Evolutionary conservation across 2,888 invertebrate genomes (phyloP), one percentile per base, ranked within the genome.

Genomic region (Athrips mouffetella): DNA sequence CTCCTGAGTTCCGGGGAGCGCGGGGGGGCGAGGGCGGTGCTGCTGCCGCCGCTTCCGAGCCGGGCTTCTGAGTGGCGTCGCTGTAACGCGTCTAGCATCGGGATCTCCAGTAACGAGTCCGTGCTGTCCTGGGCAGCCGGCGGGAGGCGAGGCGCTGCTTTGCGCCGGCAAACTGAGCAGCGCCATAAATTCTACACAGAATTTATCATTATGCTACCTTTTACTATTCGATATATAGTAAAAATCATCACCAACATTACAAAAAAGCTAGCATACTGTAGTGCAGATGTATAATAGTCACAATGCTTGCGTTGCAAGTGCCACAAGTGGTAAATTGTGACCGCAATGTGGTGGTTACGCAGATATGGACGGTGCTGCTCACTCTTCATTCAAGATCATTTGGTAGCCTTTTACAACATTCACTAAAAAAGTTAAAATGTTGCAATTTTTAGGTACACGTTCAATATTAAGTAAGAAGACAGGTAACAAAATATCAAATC

Each of bases 161-260:
- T 95, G 57, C 94, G 91, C 23, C 96, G 92, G 74, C 96, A 97
- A 13, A 96, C 96, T 59, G 96, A 96, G 82, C 96, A 97, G 50
- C 94, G 92, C 96, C 96, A 97, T 63, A 92, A 92, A 58, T 89
- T 92, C 94, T 94, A 79, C 0, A 27, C 20, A 11, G 11, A n/a
- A 7, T n/a, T 13, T 15, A 18, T 33, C 15, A 35, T 8, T 2
- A 18, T 18, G 2, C 2, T 18, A 10, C 13, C 2, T 2, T 2
- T 8, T 11, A 16, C 1, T 16, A n/a, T 33, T 16, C 16, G 33
- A 30, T 31, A 15, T 15, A 31, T n/a, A 31, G n/a, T 15, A 15
- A 4, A 2, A 31, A 3, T n/a, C n/a, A n/a, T n/a, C n/a, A n/a
- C n/a, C n/a, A n/a, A n/a, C n/a, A n/a, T n/a, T n/a, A n/a, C n/a